Percentiles rank a stretch among this genome's conserved stretches.
phyloP scores from a whole-genome alignment of 2,888 invertebrate species.

The Leucoma salicis region DNA sequence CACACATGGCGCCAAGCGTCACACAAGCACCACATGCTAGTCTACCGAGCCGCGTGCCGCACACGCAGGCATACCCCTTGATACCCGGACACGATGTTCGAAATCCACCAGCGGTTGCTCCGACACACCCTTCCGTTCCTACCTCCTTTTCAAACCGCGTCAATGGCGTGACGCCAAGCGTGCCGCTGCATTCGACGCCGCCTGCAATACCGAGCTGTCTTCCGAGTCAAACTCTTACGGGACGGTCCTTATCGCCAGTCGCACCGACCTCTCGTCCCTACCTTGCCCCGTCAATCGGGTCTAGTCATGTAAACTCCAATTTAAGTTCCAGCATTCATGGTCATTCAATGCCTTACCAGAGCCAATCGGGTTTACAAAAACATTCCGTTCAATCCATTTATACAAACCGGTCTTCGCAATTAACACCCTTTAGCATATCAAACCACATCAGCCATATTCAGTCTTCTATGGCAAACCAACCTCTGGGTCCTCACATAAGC shows the following conservation, averaged over 20 bases:
- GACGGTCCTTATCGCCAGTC: slow-evolving; percentile 61
- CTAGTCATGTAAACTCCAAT: slow-evolving; percentile 79
- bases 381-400: slow-evolving; percentile 74
- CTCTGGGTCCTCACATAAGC: slow-evolving; percentile 63
- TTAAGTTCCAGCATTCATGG: slow-evolving; percentile 71
- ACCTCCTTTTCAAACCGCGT: slow-evolving; percentile 66
- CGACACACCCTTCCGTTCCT: slow-evolving; percentile 61
- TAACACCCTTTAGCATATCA: slow-evolving; percentile 66
- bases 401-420: slow-evolving; percentile 66
- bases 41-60: slow-evolving; percentile 57
- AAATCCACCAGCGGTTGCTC: slow-evolving; percentile 42
- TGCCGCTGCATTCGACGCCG: slow-evolving; percentile 55
- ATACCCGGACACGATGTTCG: slow-evolving; percentile 64
- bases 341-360: slow-evolving; percentile 70
- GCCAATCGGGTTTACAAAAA: slow-evolving; percentile 74
- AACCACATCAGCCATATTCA: slow-evolving; percentile 80
- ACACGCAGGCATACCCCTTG: slow-evolving; percentile 57
- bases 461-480: slow-evolving; percentile 65
- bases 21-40: slow-evolving; percentile 49
- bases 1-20: slow-evolving; percentile 29
- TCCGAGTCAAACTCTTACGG: slow-evolving; percentile 66
- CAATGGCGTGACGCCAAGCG: slow-evolving; percentile 53
- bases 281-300: slow-evolving; percentile 70
- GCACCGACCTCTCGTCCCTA: slow-evolving; percentile 66
- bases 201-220: slow-evolving; percentile 65